These are phyloP conservation scores for Aselliscus stoliczkanus DNA, from an alignment of 2,797 vertebrate genomes.

Conservation along the genomic window DNA sequence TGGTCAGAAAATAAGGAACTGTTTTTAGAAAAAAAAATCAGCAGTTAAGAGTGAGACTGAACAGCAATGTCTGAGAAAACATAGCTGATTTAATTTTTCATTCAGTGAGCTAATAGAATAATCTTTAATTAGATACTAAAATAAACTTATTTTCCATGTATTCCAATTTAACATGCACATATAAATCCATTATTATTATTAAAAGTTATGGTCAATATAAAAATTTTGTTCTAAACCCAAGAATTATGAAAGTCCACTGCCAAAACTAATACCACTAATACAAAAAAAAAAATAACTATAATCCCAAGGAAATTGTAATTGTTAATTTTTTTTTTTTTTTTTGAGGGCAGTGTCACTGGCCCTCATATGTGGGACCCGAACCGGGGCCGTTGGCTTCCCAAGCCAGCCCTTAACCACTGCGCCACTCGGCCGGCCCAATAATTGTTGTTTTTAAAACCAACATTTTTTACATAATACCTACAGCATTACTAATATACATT, in stretches of 20 bases:
- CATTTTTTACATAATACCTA: neutral
- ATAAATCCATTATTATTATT: conserved; percentile 35
- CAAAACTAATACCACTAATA: neutral
- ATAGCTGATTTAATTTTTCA: neutral
- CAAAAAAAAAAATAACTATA: neutral
- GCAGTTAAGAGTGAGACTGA: neutral
- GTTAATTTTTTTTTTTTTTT: too few relatives aligned
- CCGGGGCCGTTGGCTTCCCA: too few relatives aligned
- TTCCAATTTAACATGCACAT: neutral
- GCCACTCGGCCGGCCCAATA: too few relatives aligned
- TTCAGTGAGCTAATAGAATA: neutral
- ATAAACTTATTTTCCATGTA: conserved; percentile 1
- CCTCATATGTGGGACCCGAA: too few relatives aligned
- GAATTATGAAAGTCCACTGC: neutral
- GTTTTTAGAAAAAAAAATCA: neutral
- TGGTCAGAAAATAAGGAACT: neutral
- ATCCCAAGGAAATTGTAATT: neutral
- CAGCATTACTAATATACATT: neutral
- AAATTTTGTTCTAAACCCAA: neutral
- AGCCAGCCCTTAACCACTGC: too few relatives aligned
- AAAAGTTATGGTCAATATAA: neutral
- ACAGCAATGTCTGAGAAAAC: neutral
- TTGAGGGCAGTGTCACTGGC: too few relatives aligned
- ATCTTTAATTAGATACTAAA: neutral
- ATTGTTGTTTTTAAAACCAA: neutral